Percentiles rank a stretch among this genome's conserved stretches.
phyloP scores from a whole-genome alignment of 1,140 invertebrate genomes.

The fruit fly (Drosophila melanogaster) region Release_6_plus_ISO1_MT NT_033777.3:10126001-10126500 shows the following conservation, averaged over 20 bases:
- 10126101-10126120: conserved; percentile 17
- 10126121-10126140: conserved; percentile 23
- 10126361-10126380: conserved; percentile 74
- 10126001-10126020: too few species aligned
- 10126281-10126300: conserved; percentile 53
- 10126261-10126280: conserved; percentile 38
- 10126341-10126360: conserved; percentile 46
- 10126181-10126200: conserved; percentile 64
- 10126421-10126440: conserved; percentile 35
- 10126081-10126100: too few species aligned
- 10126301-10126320: conserved; percentile 69
- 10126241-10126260: conserved; percentile 32
- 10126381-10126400: conserved; percentile 59
- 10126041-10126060: too few species aligned
- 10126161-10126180: conserved; percentile 70
- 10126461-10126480: conserved; percentile 53
- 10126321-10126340: conserved; percentile 70
- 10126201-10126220: conserved; percentile 65
- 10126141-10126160: conserved; percentile 71
- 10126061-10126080: too few species aligned
- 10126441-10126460: conserved; percentile 4
- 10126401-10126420: conserved; percentile 53
- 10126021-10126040: too few species aligned
- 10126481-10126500: conserved; percentile 36
- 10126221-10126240: conserved; percentile 77